These are phyloP conservation scores for Petrolisthes manimaculis DNA, from an alignment of 2,888 invertebrate genomes.

Conservation along the genomic window DNA sequence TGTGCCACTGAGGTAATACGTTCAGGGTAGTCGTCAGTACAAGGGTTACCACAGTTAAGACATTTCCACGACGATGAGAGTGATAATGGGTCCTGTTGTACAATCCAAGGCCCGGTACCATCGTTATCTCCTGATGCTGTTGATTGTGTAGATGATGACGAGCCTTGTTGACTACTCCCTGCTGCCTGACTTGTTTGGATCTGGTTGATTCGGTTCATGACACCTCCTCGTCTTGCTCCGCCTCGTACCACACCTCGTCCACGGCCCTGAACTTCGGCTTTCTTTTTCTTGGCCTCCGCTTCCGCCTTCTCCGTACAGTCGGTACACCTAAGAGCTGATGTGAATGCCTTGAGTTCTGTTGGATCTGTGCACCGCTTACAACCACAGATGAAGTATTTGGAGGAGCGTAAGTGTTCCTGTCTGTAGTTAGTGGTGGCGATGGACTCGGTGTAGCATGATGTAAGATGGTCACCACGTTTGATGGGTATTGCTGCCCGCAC, in stretches of 20 bases:
- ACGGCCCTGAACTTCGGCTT: conserved; percentile 11
- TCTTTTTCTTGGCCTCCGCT: conserved; percentile 25
- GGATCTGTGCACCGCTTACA: conserved; percentile 63
- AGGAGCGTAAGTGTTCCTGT: conserved; percentile 62
- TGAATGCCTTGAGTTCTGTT: conserved; percentile 58
- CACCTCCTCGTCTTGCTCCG: conserved; percentile 27
- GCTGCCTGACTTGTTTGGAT: conserved; percentile 15
- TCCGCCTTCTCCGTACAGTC: conserved; percentile 51
- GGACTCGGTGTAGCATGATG: conserved; percentile 64
- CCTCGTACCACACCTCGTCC: conserved; percentile 26
- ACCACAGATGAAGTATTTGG: conserved; percentile 64
- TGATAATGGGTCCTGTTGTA: conserved; percentile 58
- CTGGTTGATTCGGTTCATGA: conserved; percentile 12
- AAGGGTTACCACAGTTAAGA: conserved; percentile 43
- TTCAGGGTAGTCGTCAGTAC: conserved; percentile 54
- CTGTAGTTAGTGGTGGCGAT: conserved; percentile 54
- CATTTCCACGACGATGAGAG: conserved; percentile 63
- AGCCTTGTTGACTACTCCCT: neutral
- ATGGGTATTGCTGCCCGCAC: conserved; percentile 62
- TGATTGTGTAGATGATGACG: neutral
- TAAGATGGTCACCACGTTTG: conserved; percentile 58
- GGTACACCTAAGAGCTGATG: conserved; percentile 51
- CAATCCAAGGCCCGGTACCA: conserved; percentile 37
- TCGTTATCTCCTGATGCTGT: conserved; percentile 28
- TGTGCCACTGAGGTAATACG: conserved; percentile 57